Conservation (phyloP, 2,888 invertebrate genomes). For the Tinea pellionella region DNA sequence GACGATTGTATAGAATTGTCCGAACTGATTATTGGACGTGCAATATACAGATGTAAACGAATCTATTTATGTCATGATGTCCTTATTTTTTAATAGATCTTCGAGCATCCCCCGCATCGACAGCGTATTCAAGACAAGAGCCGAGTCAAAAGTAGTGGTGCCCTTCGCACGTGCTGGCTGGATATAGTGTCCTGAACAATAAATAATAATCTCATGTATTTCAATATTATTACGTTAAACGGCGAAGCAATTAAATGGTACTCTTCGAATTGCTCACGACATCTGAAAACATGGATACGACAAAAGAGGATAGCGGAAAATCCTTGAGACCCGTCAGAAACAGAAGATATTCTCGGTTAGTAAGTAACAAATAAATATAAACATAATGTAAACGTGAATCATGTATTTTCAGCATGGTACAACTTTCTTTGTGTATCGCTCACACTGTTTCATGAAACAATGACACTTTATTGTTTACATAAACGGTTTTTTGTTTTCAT, state of each 20-base stretch:
- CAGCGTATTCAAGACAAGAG: conserved; percentile 49
- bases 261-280: neutral
- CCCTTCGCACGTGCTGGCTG: conserved; percentile 56
- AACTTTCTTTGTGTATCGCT: neutral
- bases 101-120: conserved; percentile 64
- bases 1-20: conserved; percentile 28
- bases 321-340: conserved; percentile 75
- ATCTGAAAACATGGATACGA: conserved; percentile 20
- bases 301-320: conserved; percentile 59
- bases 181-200: conserved; percentile 14
- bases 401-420: neutral
- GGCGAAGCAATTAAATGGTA: neutral
- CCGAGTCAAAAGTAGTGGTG: conserved; percentile 47
- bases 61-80: conserved; percentile 68
- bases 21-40: conserved; percentile 36
- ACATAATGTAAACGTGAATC: neutral
- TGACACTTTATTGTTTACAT: neutral
- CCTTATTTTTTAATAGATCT: conserved; percentile 69
- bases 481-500: neutral
- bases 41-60: conserved; percentile 37
- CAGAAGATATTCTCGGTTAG: conserved; percentile 79
- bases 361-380: neutral
- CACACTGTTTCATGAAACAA: neutral
- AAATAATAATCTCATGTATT: conserved; percentile 11
- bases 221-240: neutral